Base-by-base conservation (phyloP, 2,797 vertebrate genomes). In the Intellagama lesueurii region DNA sequence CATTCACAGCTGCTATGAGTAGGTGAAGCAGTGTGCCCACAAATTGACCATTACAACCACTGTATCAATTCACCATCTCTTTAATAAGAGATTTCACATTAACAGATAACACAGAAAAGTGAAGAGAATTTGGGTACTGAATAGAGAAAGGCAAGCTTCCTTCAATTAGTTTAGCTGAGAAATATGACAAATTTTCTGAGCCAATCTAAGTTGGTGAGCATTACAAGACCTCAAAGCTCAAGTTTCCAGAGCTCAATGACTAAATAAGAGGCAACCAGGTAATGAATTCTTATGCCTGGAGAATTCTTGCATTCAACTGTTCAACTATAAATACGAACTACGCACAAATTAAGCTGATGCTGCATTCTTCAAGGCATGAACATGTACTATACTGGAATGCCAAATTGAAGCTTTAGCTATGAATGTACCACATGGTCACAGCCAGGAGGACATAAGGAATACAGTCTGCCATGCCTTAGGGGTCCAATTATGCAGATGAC, bases 1-100 rank as follows among this genome's bases (percentile, higher is more conserved):
- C 69, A 81, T 85, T 49, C 32, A 88, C 82, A 85, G 86, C 56
- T 90, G 69, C 56, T 68, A 49, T 81, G 32, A 81, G 52, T 73
- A 90, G 56, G 76, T 64, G 22, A 83, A 77, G 70, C 17, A 75
- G 30, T n/a, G 9, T 80, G 49, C 40, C 47, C 16, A 79, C 28
- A 84, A 73, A 73, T 35, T 14, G 7, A 73, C n/a, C 49, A 83
- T 68, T 81, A 40, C 49, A 84, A 88, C 66, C 60, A 56, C 16
- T 52, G 66, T 52, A 68, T 83, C 22, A 72, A 35, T 88, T 83
- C 69, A 52, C 30, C 35, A 32, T 24, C 75, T 87, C 19, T 28
- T 2, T 9, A 16, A 68, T 3, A 78, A 56, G 30, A 24, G 24
- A 88, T 49, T 26, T 82, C 60, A 81, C 32, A 26, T 9, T 40